Base-by-base conservation (phyloP, 92 coral and sea anemone species). In the Ricordea florida region DNA sequence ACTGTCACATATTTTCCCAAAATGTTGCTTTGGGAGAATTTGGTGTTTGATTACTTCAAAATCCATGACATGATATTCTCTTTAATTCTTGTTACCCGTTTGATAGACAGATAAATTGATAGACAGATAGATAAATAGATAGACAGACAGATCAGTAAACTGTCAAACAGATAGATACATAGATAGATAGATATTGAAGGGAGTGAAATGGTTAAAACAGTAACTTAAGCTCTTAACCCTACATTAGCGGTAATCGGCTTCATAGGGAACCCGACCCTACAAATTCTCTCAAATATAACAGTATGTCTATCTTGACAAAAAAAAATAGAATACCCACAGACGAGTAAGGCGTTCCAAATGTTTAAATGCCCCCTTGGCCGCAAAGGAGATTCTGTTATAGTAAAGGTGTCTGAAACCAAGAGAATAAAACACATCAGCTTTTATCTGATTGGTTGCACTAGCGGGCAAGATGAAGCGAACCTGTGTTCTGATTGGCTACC, bases 361-460 rank as follows among this genome's bases (percentile, higher is more conserved):
- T 17, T 58, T 44, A 26, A 87, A 75, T 20, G 80, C 57, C 40
- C 84, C 76, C 49, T 81, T 87, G 2, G 80, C 88, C 17, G 68
- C 80, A 56, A 62, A 87, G 8, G 77, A 51, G 44, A 87, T 67
- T 17, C 47, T 81, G 80, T 87, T 87, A 59, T 67, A 87, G 53
- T 81, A 81, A 18, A 87, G 13, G 45, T 87, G 87, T 32, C 92
- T 87, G 68, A 22, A 40, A n/a, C n/a, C n/a, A 10, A 42, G 23
- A n/a, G n/a, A 22, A 32, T 25, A 51, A 10, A 42, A 59, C 18
- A 35, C 70, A 18, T 52, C 16, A n/a, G n/a, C n/a, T n/a, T n/a
- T n/a, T n/a, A n/a, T n/a, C n/a, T n/a, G n/a, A n/a, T n/a, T n/a
- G n/a, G n/a, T n/a, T n/a, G n/a, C n/a, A n/a, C n/a, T n/a, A n/a